A percentile compares a stretch with the other conserved stretches of the same genome.
These are phyloP conservation scores for Laticauda colubrina DNA, from an alignment of 2,113 vertebrate species.

Conservation along the genomic window DNA sequence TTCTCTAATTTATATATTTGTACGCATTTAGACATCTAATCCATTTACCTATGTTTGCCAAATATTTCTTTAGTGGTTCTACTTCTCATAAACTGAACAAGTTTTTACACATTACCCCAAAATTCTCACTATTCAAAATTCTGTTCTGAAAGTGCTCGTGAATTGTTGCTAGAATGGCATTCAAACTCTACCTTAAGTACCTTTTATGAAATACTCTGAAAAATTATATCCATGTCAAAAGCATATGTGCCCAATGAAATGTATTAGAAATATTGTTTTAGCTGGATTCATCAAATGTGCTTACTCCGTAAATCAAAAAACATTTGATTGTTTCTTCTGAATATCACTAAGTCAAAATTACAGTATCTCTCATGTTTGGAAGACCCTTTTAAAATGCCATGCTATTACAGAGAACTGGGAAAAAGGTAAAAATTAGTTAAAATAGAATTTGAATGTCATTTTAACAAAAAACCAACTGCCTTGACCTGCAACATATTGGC, in stretches of 20 bases:
- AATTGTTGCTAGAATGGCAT: slow-evolving; percentile 7
- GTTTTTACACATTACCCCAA: background rate
- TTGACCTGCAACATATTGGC: background rate
- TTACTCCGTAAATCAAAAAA: background rate
- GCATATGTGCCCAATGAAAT: background rate
- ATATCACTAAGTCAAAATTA: background rate
- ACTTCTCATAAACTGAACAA: background rate
- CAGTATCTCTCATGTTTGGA: background rate
- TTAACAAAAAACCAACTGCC: background rate
- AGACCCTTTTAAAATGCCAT: background rate
- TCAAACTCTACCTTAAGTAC: background rate
- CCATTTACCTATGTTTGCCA: background rate
- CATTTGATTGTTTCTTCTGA: background rate
- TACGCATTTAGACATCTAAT: background rate
- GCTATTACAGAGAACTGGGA: background rate
- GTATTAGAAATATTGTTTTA: background rate
- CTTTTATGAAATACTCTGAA: background rate
- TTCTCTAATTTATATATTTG: background rate
- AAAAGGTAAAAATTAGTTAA: background rate
- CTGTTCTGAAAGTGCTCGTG: background rate
- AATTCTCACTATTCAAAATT: background rate
- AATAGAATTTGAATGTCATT: background rate
- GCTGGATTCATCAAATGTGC: background rate
- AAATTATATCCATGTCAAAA: background rate
- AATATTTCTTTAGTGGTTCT: background rate